Conservation (phyloP, 2,113 vertebrate genomes). For the Panurus biarmicus region DNA sequence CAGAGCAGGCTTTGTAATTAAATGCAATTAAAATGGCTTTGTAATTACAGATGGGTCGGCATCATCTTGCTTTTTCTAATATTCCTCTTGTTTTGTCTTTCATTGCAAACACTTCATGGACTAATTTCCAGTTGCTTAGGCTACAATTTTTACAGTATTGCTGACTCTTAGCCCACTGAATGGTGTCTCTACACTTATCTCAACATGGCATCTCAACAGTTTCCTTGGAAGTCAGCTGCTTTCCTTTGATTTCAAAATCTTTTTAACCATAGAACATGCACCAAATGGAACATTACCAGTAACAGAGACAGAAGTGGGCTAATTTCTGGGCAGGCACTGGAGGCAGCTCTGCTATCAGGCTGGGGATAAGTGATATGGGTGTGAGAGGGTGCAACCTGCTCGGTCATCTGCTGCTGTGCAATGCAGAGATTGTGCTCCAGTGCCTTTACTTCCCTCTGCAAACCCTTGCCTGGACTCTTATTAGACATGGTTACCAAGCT, state of each 20-base stretch:
- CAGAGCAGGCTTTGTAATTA: not conserved
- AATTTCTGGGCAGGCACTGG: not conserved
- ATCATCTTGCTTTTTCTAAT: not conserved
- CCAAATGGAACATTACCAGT: not conserved
- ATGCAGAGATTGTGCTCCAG: not conserved
- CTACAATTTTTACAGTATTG: not conserved
- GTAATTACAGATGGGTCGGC: not conserved
- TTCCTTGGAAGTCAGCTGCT: not conserved
- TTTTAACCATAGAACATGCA: not conserved
- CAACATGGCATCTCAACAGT: not conserved
- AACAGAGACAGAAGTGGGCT: not conserved
- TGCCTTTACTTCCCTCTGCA: not conserved
- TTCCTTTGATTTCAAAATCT: not conserved
- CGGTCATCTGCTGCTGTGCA: not conserved
- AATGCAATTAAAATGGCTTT: no score
- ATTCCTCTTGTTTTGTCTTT: not conserved
- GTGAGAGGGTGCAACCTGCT: not conserved
- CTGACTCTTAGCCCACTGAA: not conserved
- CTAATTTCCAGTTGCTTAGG: not conserved
- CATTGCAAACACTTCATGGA: not conserved
- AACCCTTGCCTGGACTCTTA: not conserved
- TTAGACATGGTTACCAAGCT: not conserved
- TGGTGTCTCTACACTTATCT: rapidly evolving
- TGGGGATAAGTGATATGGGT: not conserved
- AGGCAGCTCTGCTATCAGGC: not conserved